phyloP scores from a whole-genome alignment of 1,140 invertebrate genomes.

The Dolichoris vasculosae region DNA sequence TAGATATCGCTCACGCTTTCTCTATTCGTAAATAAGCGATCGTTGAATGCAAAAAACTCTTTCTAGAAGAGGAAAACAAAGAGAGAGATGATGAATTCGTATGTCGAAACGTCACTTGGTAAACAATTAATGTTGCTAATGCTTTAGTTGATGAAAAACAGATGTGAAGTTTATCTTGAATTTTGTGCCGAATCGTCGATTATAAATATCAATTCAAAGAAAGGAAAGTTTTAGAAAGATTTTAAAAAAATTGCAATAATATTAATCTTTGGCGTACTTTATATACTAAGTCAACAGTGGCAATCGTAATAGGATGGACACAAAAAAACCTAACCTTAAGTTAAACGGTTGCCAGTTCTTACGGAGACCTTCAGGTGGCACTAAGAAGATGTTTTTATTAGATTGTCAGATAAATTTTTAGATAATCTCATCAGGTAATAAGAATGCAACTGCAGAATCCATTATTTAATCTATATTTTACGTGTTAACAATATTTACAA shows the following conservation, averaged over 20 bases:
- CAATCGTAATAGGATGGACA: constrained; percentile 30
- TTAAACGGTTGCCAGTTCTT: constrained; percentile 4
- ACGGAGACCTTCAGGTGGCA: constrained; percentile 40
- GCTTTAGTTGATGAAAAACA: not conserved
- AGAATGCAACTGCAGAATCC: not conserved
- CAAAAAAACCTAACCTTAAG: constrained; percentile 46
- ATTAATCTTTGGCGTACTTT: constrained; percentile 36
- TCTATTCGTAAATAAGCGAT: constrained; percentile 11
- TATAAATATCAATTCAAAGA: not conserved
- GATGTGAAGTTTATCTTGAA: not conserved
- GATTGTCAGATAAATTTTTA: not conserved
- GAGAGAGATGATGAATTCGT: constrained; percentile 22
- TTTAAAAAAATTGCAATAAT: constrained; percentile 36
- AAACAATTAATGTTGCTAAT: constrained; percentile 39
- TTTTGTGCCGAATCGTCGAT: not conserved
- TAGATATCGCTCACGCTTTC: constrained; percentile 5
- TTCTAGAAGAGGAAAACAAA: not conserved
- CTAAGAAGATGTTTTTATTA: constrained; percentile 21
- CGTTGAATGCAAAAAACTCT: not conserved
- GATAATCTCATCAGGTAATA: not conserved
- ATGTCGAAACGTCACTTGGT: constrained; percentile 44
- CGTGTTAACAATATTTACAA: not conserved
- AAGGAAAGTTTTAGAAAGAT: not conserved
- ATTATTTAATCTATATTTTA: not conserved
- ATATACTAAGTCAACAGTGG: constrained; percentile 40